Conservation (phyloP, 1,140 invertebrate species). For the Pristionchus pacificus region DNA sequence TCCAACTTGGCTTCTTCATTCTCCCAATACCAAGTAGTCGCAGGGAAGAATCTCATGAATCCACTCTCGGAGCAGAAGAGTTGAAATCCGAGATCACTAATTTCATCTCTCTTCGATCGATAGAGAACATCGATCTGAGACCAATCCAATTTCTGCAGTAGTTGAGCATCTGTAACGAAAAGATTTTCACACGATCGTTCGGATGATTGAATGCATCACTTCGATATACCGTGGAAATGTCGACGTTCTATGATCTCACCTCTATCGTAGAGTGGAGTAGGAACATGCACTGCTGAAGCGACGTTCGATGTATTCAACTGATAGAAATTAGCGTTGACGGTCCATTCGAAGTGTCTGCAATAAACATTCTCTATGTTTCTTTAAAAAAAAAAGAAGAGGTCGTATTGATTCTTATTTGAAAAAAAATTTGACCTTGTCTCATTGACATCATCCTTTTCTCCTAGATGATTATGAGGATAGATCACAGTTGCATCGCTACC, state of each 20-base stretch:
- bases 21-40: conserved; percentile 54
- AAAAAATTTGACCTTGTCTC: too few species aligned
- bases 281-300: conserved; percentile 55
- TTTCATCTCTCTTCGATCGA: conserved; percentile 48
- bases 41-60: conserved; percentile 56
- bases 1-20: conserved; percentile 42
- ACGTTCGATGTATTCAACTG: conserved; percentile 46
- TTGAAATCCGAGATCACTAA: conserved; percentile 55
- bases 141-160: conserved; percentile 52
- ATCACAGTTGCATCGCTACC: conserved; percentile 37
- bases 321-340: conserved; percentile 55
- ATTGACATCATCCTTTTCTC: conserved; percentile 15
- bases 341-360: conserved; percentile 27
- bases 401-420: too few species aligned
- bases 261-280: conserved; percentile 56
- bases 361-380: too few species aligned
- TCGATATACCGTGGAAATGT: conserved; percentile 6
- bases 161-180: conserved; percentile 44
- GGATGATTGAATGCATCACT: too few species aligned
- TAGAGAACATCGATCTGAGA: conserved; percentile 56
- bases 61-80: conserved; percentile 55
- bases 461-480: conserved; percentile 18
- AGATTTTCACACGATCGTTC: conserved; percentile 4
- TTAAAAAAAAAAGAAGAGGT: too few species aligned
- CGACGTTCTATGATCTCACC: conserved; percentile 24